Evolutionary conservation across 1,140 invertebrate species (phyloP).

Genomic region (Papilio dardanus): DNA sequence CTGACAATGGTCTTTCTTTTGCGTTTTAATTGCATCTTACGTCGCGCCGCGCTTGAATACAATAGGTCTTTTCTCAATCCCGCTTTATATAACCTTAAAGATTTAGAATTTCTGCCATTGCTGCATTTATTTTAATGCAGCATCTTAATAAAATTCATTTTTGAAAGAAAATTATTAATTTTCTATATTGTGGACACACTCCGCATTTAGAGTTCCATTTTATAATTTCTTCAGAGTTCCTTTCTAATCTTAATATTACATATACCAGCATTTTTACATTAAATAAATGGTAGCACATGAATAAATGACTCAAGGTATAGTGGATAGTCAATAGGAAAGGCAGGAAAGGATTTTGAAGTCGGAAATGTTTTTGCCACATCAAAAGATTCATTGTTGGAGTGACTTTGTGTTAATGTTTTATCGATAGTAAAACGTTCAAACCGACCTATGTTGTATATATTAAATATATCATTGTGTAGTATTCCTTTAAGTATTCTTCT

Average conservation of each 20-base stretch:
- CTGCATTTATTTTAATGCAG: conserved; percentile 6
- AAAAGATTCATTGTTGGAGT: background rate
- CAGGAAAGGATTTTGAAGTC: background rate
- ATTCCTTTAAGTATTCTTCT: background rate
- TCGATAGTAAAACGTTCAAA: background rate
- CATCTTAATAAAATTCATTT: background rate
- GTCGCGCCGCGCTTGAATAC: background rate
- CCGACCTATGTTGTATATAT: background rate
- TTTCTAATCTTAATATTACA: background rate
- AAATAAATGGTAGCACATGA: background rate
- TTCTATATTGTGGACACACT: background rate
- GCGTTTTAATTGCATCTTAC: conserved; percentile 23
- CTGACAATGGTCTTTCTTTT: conserved; percentile 18
- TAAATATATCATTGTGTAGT: no score
- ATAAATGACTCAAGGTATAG: background rate
- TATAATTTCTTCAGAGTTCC: background rate
- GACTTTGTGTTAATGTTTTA: conserved; percentile 3
- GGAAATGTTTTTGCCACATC: conserved; percentile 19
- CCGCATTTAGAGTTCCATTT: background rate
- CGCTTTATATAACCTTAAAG: background rate
- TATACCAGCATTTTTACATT: background rate
- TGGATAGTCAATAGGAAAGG: background rate
- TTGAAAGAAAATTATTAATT: background rate
- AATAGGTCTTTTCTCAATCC: conserved; percentile 17
- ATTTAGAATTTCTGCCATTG: background rate